Evolutionary conservation across 2,113 vertebrate species (phyloP), one percentile per base, ranked within the genome.

Genomic region (Procavia capensis): DNA sequence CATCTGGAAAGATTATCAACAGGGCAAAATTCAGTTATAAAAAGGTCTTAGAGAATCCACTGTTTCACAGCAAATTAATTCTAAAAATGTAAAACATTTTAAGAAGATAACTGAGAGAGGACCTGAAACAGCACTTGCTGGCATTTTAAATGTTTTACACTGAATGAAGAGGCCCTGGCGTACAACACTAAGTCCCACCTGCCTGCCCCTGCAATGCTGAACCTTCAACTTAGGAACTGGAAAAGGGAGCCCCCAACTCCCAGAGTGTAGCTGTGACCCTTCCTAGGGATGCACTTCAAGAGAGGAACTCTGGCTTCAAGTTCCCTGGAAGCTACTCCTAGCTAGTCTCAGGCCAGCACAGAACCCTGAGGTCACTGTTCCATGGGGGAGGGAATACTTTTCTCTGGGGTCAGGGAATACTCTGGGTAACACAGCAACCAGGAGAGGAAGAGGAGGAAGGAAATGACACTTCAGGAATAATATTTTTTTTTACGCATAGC

Each of bases 221-320:
- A 36, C 14, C 72, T 78, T 39, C 61, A n/a, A 75, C 10, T 1
- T 0, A 0, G 43, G 63, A 75, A 10, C 29, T 13, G 1, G 25
- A 54, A 34, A 76, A 50, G 25, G 4, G 17, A 45, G 41, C 25
- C 29, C 57, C 29, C 0, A 0, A 7, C 22, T 57, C 9, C 19
- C n/a, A 50, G 64, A n/a, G 57, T 5, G n/a, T 17, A 25, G 41
- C 34, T 1, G 2, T 17, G 22, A 19, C 63, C 13, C 5, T 66
- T 34, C 50, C 13, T 31, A 66, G 63, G 2, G 24, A 24, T 9
- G 0, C 0, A 0, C 5, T 29, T 43, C 27, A n/a, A 41, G 22
- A 47, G 81, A 78, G 68, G n/a, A 11, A 83, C 4, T 13, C 59
- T 17, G 31, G 59, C 76, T 9, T 41, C 41, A 27, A 54, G 25